phyloP scores from a whole-genome alignment of 2,113 vertebrate genomes.

The Pterophyllum scalare region DNA sequence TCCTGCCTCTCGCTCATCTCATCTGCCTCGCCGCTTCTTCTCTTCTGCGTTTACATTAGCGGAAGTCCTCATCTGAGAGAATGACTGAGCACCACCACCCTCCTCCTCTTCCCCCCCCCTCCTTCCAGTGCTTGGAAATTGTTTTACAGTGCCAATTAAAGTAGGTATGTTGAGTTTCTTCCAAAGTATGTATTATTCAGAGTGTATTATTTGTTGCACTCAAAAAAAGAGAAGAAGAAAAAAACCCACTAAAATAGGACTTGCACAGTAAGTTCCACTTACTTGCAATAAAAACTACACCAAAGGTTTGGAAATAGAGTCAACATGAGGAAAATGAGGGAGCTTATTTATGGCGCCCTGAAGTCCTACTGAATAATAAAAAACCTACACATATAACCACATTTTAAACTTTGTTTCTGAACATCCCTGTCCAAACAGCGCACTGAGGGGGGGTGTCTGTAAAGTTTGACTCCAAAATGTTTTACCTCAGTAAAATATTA shows the following conservation, averaged over 20 bases:
- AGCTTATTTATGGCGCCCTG: slow-evolving; percentile 72
- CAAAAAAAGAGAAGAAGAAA: slow-evolving; percentile 31
- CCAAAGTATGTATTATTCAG: slow-evolving; percentile 76
- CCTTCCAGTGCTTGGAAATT: slow-evolving; percentile 70
- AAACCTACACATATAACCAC: slow-evolving; percentile 57
- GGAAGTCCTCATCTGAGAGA: slow-evolving; percentile 80
- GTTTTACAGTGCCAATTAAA: slow-evolving; percentile 83
- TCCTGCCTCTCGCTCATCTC: slow-evolving; percentile 75
- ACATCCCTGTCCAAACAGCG: slow-evolving; percentile 56
- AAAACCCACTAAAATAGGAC: slow-evolving; percentile 70
- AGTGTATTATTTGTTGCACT: slow-evolving; percentile 77
- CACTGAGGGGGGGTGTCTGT: slow-evolving; percentile 15
- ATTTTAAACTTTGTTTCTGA: slow-evolving; percentile 67
- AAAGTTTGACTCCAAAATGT: slow-evolving; percentile 69
- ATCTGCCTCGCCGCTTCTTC: slow-evolving; percentile 66
- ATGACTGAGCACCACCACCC: slow-evolving; percentile 70
- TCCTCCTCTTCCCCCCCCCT: slow-evolving; percentile 23
- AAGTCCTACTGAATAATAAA: slow-evolving; percentile 75
- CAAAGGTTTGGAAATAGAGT: slow-evolving; percentile 70
- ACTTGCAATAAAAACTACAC: slow-evolving; percentile 74
- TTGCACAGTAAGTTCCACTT: slow-evolving; percentile 69
- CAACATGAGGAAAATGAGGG: slow-evolving; percentile 66
- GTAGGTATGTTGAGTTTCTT: slow-evolving; percentile 75
- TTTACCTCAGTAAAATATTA: slow-evolving; percentile 62
- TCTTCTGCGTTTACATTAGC: slow-evolving; percentile 77